Conservation (phyloP, 2,888 invertebrate species). For the Dryadula phaetusa region DNA sequence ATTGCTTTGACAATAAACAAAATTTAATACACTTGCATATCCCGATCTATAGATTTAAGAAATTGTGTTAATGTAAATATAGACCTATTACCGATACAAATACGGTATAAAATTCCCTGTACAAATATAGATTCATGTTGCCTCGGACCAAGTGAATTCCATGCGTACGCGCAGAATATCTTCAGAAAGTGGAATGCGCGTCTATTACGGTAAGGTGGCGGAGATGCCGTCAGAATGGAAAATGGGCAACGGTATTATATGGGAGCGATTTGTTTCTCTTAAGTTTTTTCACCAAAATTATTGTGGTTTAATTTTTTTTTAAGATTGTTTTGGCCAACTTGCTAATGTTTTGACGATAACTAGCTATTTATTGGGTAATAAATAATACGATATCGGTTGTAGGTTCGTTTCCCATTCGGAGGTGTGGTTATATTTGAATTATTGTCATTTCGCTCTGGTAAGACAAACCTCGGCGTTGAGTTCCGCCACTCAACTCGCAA, state of each 20-base stretch:
- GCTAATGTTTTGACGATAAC: not conserved
- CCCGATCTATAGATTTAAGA: conserved; percentile 24
- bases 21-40: conserved; percentile 34
- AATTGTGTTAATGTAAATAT: conserved; percentile 5
- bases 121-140: conserved; percentile 20
- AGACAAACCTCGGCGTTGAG: too few relatives aligned
- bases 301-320: not conserved
- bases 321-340: not conserved
- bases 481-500: too few relatives aligned
- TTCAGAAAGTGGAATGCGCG: conserved; percentile 64
- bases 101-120: conserved; percentile 21
- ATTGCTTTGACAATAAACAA: conserved; percentile 46
- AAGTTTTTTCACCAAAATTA: conserved; percentile 4
- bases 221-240: conserved; percentile 62
- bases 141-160: conserved; percentile 54
- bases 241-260: conserved; percentile 68
- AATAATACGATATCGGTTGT: too few relatives aligned
- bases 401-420: too few relatives aligned
- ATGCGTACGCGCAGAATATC: conserved; percentile 58
- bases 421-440: too few relatives aligned
- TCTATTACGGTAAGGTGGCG: conserved; percentile 66
- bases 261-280: conserved; percentile 45
- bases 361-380: conserved; percentile 1
- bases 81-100: not conserved
- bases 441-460: too few relatives aligned